Percentiles rank a stretch among this genome's conserved stretches.
Conservation (phyloP, 2,888 invertebrate species). For the Lasiommata megera region DNA sequence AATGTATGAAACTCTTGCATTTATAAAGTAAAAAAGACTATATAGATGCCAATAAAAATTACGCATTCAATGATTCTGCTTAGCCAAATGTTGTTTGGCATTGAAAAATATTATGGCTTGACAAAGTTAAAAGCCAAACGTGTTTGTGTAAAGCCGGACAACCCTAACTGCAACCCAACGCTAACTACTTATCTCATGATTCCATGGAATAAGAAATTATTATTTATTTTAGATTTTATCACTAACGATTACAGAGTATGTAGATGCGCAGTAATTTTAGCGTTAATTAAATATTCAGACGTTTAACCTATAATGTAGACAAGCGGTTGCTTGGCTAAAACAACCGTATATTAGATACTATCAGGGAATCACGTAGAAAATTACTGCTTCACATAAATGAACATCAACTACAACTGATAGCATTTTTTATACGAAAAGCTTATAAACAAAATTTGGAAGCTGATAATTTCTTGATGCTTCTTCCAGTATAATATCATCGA, state of each 20-base stretch:
- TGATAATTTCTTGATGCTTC: slow-evolving; percentile 22
- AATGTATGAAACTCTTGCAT: too few relatives aligned
- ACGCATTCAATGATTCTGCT: too few relatives aligned
- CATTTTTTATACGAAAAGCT: not conserved
- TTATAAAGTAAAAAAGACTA: too few relatives aligned
- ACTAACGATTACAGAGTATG: slow-evolving; percentile 20
- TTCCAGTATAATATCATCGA: slow-evolving; percentile 12
- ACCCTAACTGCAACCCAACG: slow-evolving; percentile 32
- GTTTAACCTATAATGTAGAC: slow-evolving; percentile 8
- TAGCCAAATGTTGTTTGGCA: too few relatives aligned
- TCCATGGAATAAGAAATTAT: slow-evolving; percentile 39
- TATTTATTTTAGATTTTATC: slow-evolving; percentile 33
- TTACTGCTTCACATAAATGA: not conserved
- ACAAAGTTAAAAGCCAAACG: too few relatives aligned
- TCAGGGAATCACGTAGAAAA: slow-evolving; percentile 7
- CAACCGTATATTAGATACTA: slow-evolving; percentile 14
- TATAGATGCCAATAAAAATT: too few relatives aligned
- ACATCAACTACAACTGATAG: not conserved
- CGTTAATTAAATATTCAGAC: slow-evolving; percentile 15
- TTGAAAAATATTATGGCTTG: too few relatives aligned
- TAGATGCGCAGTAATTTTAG: slow-evolving; percentile 15
- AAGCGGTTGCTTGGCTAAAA: not conserved
- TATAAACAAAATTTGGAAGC: not conserved
- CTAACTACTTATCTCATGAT: slow-evolving; percentile 43
- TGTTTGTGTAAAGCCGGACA: not conserved